Base-by-base conservation (phyloP, 2,113 vertebrate species). In the Maccullochella peelii region DNA sequence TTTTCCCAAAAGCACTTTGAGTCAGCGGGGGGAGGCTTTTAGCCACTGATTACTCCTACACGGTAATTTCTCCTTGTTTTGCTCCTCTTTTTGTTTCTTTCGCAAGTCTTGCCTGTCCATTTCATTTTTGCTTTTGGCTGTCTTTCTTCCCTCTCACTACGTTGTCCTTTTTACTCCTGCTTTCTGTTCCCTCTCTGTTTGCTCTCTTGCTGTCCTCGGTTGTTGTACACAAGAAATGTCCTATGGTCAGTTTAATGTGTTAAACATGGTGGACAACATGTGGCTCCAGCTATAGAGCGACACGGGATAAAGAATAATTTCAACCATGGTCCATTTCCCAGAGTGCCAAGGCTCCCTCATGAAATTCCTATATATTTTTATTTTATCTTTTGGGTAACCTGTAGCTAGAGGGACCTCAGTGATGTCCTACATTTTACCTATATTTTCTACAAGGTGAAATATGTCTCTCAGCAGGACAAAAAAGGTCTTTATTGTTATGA, bases 21-120 rank as follows among this genome's bases (percentile, higher is more conserved):
- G 86, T 78, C 93, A 94, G 90, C 92, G 74, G 93, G 93, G 91
- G 89, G 86, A 91, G 84, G 94, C 92, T 95, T 94, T 95, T 92
- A 94, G 92, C 82, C 90, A 73, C 87, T 93, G 91, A 95, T 94
- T 93, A 92, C 93, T 86, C 83, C 87, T 83, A 77, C 86, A 86
- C 74, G 21, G 87, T 93, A 91, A 92, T 93, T 91, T 91, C 86
- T 89, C 85, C 87, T 87, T 87, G 86, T 93, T 92, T 92, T 90
- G 88, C 77, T 83, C 61, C 49, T 85, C 78, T 79, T 79, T 86
- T 62, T 71, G 23, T 79, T 87, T 86, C 74, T 84, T 86, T 84
- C 21, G 0, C 23, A 67, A 79, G 42, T 74, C n/a, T 83, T 80
- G 33, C 73, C 77, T 42, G 18, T 66, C 72, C 38, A 65, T 65